These are phyloP conservation scores for Cetonia aurata DNA, from an alignment of 2,888 invertebrate species.

Conservation along the genomic window DNA sequence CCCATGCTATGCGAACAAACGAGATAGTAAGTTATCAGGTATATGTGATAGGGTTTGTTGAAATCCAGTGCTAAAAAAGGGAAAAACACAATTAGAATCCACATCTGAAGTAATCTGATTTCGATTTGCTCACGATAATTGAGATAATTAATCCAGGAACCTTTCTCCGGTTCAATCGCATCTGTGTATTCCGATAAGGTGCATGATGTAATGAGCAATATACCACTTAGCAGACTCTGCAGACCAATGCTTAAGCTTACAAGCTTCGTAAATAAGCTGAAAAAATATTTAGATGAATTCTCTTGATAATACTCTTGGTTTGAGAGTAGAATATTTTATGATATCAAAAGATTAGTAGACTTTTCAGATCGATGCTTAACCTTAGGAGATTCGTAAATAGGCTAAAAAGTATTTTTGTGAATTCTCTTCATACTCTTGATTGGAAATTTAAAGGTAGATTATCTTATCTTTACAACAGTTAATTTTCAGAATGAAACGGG, in stretches of 20 bases:
- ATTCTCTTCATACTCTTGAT: too few relatives aligned
- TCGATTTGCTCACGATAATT: slow-evolving; percentile 31
- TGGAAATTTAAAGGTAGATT: too few relatives aligned
- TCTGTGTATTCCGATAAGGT: slow-evolving; percentile 22
- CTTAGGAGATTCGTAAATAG: too few relatives aligned
- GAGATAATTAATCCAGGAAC: slow-evolving; percentile 37
- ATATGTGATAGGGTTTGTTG: slow-evolving; percentile 42
- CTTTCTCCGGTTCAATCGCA: slow-evolving; percentile 23
- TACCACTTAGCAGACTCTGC: slow-evolving; percentile 28
- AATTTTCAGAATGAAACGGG: too few relatives aligned
- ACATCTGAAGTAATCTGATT: not conserved
- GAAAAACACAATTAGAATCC: not conserved
- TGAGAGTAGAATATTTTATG: not conserved
- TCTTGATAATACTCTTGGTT: not conserved
- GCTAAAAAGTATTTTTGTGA: too few relatives aligned
- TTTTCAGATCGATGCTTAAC: too few relatives aligned
- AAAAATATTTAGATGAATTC: not conserved
- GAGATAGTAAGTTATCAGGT: slow-evolving; percentile 49
- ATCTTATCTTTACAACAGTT: too few relatives aligned
- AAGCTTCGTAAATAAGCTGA: slow-evolving; percentile 37
- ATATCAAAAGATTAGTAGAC: too few relatives aligned
- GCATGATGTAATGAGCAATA: slow-evolving; percentile 38
- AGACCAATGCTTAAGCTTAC: slow-evolving; percentile 39
- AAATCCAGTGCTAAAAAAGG: slow-evolving; percentile 42
- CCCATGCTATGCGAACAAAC: slow-evolving; percentile 43